These are phyloP conservation scores for Cervus canadensis DNA, from an alignment of 2,113 vertebrate genomes.

Conservation along the genomic window DNA sequence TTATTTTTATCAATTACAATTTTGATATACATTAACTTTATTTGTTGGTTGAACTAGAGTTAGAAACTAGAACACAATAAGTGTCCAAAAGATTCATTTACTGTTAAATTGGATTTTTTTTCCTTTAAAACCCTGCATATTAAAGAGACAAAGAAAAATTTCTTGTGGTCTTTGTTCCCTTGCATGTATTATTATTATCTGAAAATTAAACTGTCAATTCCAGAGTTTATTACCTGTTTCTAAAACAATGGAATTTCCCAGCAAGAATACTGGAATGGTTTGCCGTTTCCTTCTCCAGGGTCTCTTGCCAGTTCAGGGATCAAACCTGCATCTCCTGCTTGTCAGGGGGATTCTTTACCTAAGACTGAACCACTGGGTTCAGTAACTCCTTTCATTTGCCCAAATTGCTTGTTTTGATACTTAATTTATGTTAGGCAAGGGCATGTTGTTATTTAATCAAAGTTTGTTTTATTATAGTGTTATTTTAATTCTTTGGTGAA, in stretches of 20 bases:
- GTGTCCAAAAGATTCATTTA: constrained; percentile 9
- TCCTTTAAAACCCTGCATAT: background rate
- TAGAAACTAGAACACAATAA: background rate
- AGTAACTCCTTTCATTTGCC: background rate
- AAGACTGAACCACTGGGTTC: background rate
- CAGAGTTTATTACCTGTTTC: background rate
- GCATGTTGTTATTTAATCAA: background rate
- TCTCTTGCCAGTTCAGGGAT: background rate
- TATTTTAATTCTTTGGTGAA: background rate
- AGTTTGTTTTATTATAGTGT: background rate
- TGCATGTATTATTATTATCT: background rate
- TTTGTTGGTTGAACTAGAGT: background rate
- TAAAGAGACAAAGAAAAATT: background rate
- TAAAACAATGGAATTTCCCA: background rate
- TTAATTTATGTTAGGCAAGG: background rate
- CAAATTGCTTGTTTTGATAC: background rate
- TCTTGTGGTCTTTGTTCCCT: background rate
- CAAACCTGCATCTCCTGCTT: background rate
- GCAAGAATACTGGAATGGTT: background rate
- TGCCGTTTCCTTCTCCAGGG: background rate
- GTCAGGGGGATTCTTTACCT: background rate
- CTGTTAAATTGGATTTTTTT: background rate
- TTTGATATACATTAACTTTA: background rate
- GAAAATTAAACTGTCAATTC: background rate
- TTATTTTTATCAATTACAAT: background rate